These are phyloP conservation scores for Gracilinanus agilis DNA, from an alignment of 2,113 vertebrate species.

Conservation along the genomic window DNA sequence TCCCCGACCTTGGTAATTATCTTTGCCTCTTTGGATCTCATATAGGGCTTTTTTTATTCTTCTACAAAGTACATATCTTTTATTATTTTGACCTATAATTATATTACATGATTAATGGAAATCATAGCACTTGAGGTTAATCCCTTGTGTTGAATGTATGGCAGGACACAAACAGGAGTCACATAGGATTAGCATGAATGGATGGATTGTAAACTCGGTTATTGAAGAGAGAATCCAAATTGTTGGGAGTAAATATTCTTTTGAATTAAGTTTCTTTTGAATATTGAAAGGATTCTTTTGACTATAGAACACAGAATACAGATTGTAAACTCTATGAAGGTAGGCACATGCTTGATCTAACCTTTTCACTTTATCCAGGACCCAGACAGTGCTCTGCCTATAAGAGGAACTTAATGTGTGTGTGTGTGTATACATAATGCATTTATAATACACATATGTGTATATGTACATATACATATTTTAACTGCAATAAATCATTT, in stretches of 20 bases:
- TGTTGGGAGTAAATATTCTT: no score
- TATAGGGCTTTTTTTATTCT: background rate
- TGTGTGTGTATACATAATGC: no score
- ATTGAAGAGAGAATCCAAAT: no score
- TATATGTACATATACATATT: no score
- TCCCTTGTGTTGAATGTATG: no score
- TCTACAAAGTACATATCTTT: background rate
- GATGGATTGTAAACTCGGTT: no score
- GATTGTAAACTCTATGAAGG: background rate
- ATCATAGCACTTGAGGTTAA: background rate
- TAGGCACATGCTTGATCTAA: background rate
- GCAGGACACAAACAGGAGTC: no score
- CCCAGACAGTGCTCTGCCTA: background rate
- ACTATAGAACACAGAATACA: background rate
- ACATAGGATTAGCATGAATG: no score
- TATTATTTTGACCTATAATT: background rate
- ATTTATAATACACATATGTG: no score
- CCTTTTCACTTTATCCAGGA: background rate
- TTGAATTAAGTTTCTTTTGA: no score
- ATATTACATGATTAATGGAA: background rate
- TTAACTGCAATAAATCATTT: background rate
- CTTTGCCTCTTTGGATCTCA: background rate
- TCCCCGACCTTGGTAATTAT: background rate
- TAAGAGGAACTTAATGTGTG: background rate
- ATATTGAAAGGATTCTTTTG: no score